These are phyloP conservation scores for Abrostola triplasia DNA, from an alignment of 2,888 invertebrate genomes.

Conservation along the genomic window DNA sequence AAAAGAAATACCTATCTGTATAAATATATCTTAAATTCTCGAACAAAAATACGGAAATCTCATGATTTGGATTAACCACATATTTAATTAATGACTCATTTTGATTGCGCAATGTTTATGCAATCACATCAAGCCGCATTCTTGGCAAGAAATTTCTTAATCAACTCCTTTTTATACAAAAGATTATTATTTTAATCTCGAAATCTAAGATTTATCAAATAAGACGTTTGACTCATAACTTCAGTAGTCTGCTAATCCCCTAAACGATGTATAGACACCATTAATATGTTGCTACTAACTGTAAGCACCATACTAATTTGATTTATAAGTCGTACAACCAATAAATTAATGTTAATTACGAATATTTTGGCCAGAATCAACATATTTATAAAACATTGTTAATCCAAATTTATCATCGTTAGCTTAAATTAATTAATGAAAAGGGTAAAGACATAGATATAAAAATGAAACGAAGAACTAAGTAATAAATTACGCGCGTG, in stretches of 20 bases:
- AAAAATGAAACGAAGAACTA: slow-evolving; percentile 70
- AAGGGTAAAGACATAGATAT: slow-evolving; percentile 57
- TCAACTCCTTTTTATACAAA: slow-evolving; percentile 34
- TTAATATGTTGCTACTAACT: slow-evolving; percentile 45
- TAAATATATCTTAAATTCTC: not conserved
- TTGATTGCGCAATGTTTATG: slow-evolving; percentile 36
- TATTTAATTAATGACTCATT: slow-evolving; percentile 10
- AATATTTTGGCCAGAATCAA: slow-evolving; percentile 45
- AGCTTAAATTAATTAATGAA: slow-evolving; percentile 50
- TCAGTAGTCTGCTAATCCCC: slow-evolving; percentile 51
- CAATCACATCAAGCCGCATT: slow-evolving; percentile 33
- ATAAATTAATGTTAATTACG: slow-evolving; percentile 49
- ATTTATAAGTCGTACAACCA: slow-evolving; percentile 41
- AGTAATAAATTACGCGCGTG: slow-evolving; percentile 75
- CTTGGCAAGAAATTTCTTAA: slow-evolving; percentile 30
- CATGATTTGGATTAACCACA: not conserved
- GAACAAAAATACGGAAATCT: not conserved
- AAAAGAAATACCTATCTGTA: not conserved
- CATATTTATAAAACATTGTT: slow-evolving; percentile 50
- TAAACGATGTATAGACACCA: slow-evolving; percentile 37
- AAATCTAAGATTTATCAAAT: slow-evolving; percentile 34
- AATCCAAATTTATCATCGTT: slow-evolving; percentile 51
- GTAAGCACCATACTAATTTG: slow-evolving; percentile 33
- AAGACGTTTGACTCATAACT: slow-evolving; percentile 36
- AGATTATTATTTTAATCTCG: slow-evolving; percentile 32